phyloP scores from a whole-genome alignment of 2,888 invertebrate genomes.

The Sarcophaga subvicina region DNA sequence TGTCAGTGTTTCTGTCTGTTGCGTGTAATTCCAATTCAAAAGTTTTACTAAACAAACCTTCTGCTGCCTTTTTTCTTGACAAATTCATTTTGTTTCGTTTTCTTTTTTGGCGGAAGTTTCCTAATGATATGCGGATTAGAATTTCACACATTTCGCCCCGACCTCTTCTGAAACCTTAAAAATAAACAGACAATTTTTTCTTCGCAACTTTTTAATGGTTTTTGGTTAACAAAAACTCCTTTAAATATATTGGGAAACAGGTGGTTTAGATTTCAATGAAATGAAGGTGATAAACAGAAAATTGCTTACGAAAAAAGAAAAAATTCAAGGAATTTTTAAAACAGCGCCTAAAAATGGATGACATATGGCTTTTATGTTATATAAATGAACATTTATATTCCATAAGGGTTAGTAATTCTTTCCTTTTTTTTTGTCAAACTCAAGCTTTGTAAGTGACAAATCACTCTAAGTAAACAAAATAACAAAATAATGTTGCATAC shows the following conservation, averaged over 20 bases:
- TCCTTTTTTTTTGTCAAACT: too few species aligned
- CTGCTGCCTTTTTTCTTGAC: background rate
- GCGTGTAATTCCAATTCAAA: background rate
- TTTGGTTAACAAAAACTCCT: background rate
- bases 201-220: background rate
- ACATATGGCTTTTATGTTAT: too few species aligned
- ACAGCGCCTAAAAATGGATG: background rate
- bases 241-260: background rate
- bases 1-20: too few species aligned
- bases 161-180: too few species aligned
- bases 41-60: background rate
- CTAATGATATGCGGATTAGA: conserved; percentile 12
- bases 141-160: background rate
- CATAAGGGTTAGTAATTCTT: too few species aligned
- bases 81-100: background rate
- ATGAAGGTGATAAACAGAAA: background rate
- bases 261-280: background rate
- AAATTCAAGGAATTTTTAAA: background rate
- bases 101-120: background rate
- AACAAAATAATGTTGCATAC: too few species aligned
- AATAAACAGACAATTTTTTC: too few species aligned
- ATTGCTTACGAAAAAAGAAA: background rate
- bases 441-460: too few species aligned
- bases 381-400: too few species aligned
- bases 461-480: too few species aligned